phyloP scores from a whole-genome alignment of 2,113 vertebrate species.

The Saimiri boliviensis region DNA sequence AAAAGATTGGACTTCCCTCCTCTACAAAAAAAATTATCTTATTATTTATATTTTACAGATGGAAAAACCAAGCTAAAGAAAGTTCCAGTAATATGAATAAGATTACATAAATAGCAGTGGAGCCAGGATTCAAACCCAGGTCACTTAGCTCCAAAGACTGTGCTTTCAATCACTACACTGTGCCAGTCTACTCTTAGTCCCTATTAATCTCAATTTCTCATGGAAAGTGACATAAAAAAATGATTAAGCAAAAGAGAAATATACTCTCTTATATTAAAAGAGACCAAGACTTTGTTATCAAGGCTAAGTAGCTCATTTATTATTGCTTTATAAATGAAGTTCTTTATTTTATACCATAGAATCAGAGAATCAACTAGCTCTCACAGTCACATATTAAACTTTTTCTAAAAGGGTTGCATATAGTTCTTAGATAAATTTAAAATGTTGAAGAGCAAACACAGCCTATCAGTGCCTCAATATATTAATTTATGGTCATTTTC shows the following conservation, averaged over 20 bases:
- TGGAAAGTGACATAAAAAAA: not conserved
- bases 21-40: not conserved
- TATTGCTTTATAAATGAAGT: not conserved
- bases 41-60: not conserved
- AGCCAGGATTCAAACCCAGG: not conserved
- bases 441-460: not conserved
- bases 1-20: too few relatives aligned
- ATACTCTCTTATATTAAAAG: not conserved
- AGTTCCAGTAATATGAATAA: not conserved
- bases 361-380: not conserved
- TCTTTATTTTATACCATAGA: not conserved
- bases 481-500: not conserved
- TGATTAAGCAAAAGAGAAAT: not conserved
- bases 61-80: not conserved
- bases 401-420: not conserved
- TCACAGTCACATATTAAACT: not conserved
- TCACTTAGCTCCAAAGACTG: not conserved
- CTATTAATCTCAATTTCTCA: not conserved
- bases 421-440: not conserved
- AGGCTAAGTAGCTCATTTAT: not conserved
- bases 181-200: not conserved
- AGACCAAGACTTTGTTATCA: not conserved
- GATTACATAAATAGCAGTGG: not conserved
- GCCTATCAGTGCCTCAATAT: not conserved
- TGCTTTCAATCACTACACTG: not conserved